Percentiles rank a stretch among this genome's conserved stretches.
Conservation (phyloP, 2,797 vertebrate genomes). For the Cyprinella venusta region DNA sequence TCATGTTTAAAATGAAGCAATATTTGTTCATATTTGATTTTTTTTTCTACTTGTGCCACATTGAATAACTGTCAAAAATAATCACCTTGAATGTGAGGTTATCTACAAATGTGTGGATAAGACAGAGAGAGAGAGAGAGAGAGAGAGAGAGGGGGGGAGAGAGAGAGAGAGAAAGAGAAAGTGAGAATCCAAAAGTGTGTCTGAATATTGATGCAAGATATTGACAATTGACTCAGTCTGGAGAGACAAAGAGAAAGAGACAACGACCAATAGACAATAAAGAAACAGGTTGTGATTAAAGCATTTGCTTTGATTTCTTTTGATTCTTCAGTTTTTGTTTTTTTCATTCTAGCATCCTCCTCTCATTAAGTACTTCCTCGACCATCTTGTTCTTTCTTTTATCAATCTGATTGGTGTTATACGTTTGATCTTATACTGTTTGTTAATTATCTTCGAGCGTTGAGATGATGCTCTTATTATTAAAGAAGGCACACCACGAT, state of each 20-base stretch:
- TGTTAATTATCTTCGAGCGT: background rate
- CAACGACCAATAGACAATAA: background rate
- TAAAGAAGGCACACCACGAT: background rate
- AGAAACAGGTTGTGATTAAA: constrained; percentile 2
- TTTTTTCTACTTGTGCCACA: constrained; percentile 43
- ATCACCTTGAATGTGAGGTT: constrained; percentile 28
- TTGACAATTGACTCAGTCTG: constrained; percentile 3
- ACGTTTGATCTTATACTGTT: background rate
- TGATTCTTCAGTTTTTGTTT: background rate
- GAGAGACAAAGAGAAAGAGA: constrained; percentile 22
- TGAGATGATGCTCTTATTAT: background rate
- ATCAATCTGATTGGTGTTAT: constrained; percentile 4
- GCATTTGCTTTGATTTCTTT: background rate
- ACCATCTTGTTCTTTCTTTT: constrained; percentile 7
- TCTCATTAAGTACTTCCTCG: background rate
- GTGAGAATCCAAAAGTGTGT: background rate
- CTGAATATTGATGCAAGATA: constrained; percentile 32
- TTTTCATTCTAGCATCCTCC: background rate
- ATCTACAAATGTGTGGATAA: constrained; percentile 31
- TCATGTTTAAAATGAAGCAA: background rate
- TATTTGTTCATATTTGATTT: constrained; percentile 12
- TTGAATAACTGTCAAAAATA: constrained; percentile 52
- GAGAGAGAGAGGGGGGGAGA: too few species aligned
- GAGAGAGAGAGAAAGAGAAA: constrained; percentile 12
- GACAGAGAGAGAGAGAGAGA: background rate